A percentile compares a stretch with the other conserved stretches of the same genome.
Evolutionary conservation across 2,113 vertebrate species (phyloP).

Genomic region (Nannospalax galili): DNA sequence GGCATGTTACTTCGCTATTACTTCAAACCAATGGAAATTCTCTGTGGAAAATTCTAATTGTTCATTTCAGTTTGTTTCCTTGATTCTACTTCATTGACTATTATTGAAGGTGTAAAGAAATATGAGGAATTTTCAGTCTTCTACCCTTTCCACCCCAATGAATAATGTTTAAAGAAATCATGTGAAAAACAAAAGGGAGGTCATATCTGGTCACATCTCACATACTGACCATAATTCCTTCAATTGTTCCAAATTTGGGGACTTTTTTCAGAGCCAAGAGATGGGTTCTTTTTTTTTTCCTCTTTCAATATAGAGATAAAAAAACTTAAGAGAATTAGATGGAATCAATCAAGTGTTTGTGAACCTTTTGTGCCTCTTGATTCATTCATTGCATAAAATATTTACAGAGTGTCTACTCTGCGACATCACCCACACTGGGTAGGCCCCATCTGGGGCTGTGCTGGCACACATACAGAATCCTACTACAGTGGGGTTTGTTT

Average conservation of each 20-base stretch:
- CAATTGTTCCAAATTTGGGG: background rate
- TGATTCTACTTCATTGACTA: background rate
- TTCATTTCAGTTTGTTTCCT: background rate
- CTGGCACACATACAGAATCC: background rate
- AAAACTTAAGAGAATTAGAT: background rate
- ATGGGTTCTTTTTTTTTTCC: background rate
- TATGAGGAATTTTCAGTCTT: background rate
- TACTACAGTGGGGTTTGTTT: background rate
- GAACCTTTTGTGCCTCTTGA: background rate
- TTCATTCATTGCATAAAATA: background rate
- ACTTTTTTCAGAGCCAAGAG: background rate
- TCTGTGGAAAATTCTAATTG: background rate
- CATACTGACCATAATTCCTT: background rate
- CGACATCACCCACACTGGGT: background rate
- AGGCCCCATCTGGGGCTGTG: background rate
- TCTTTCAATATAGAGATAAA: background rate
- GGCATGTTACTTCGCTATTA: background rate
- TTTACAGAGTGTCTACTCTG: background rate
- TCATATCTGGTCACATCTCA: background rate
- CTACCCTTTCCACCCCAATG: background rate
- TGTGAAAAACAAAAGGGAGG: background rate
- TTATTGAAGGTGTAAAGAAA: background rate
- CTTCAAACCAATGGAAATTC: conserved; percentile 45
- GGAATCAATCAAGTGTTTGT: background rate
- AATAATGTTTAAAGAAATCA: background rate